These are phyloP conservation scores for Phylloscopus whistleri DNA, from an alignment of 2,113 vertebrate genomes.

Conservation along the genomic window DNA sequence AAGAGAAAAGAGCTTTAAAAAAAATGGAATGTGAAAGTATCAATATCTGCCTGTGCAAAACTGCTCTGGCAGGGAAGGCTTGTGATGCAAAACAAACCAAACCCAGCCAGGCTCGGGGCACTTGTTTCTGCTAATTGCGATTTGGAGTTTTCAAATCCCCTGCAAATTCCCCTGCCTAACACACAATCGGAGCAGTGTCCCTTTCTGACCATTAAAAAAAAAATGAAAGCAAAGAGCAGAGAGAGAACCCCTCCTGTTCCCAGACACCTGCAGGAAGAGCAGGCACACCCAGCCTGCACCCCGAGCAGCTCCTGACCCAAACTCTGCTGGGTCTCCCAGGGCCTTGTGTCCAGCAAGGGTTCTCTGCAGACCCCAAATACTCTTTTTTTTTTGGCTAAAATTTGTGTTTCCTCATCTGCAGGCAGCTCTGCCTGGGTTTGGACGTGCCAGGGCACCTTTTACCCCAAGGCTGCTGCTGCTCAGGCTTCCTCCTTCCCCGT, in stretches of 20 bases:
- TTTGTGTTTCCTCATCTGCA: accelerated
- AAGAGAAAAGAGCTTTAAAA: not conserved
- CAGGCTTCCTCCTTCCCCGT: not conserved
- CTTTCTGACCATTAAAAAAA: not conserved
- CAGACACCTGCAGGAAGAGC: not conserved
- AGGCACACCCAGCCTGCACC: not conserved
- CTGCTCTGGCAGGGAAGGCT: not conserved
- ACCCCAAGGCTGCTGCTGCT: not conserved
- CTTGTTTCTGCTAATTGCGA: not conserved
- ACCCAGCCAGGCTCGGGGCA: not conserved
- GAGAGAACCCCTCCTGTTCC: not conserved
- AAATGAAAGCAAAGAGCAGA: not conserved
- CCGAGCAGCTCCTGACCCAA: not conserved
- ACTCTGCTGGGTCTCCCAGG: accelerated
- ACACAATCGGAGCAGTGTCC: not conserved
- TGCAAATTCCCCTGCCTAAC: constrained; percentile 4
- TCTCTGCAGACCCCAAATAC: not conserved
- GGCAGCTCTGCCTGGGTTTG: not conserved
- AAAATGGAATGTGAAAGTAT: not conserved
- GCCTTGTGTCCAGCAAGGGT: not conserved
- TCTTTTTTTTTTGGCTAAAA: not conserved
- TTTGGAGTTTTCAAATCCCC: not conserved
- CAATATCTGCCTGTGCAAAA: not conserved
- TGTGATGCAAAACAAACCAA: not conserved
- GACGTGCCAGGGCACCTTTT: not conserved